phyloP scores from a whole-genome alignment of 2,113 vertebrate genomes.

The Limanda limanda region DNA sequence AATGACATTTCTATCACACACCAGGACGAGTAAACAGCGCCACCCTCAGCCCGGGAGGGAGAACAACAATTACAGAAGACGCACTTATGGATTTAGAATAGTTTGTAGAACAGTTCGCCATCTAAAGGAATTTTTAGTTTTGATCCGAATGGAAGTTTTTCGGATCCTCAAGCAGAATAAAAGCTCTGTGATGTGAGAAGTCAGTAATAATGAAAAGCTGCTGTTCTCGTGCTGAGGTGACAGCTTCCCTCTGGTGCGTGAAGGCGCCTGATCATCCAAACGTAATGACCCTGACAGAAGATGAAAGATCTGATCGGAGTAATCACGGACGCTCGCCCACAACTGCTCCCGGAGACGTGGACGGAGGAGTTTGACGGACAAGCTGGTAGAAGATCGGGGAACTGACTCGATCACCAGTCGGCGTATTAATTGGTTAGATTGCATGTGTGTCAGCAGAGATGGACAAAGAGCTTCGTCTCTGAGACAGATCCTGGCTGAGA shows the following conservation, averaged over 20 bases:
- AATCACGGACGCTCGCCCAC: constrained; percentile 7
- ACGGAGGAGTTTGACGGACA: constrained; percentile 38
- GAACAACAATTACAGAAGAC: background rate
- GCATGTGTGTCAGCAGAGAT: constrained; percentile 51
- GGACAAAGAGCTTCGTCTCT: constrained; percentile 46
- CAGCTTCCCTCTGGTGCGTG: constrained; percentile 36
- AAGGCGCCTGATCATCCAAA: constrained; percentile 46
- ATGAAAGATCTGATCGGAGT: constrained; percentile 42
- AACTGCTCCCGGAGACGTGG: constrained; percentile 19
- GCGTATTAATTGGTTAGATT: constrained; percentile 46
- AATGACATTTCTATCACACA: too few species aligned
- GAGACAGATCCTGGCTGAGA: constrained; percentile 5
- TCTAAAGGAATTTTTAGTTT: too few species aligned
- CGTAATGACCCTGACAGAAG: constrained; percentile 50
- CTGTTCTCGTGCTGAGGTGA: background rate
- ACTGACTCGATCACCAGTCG: too few species aligned
- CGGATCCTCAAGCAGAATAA: too few species aligned
- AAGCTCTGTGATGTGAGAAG: too few species aligned
- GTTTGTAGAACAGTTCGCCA: too few species aligned
- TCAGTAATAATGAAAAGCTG: too few species aligned
- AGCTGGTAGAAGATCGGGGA: constrained; percentile 1
- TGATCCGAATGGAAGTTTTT: too few species aligned
- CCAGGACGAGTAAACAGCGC: too few species aligned
- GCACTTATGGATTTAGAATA: background rate
- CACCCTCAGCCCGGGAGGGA: too few species aligned